Percentiles rank a stretch among this genome's conserved stretches.
Evolutionary conservation across 2,888 invertebrate genomes (phyloP).

Genomic region (Brachyptera putata): DNA sequence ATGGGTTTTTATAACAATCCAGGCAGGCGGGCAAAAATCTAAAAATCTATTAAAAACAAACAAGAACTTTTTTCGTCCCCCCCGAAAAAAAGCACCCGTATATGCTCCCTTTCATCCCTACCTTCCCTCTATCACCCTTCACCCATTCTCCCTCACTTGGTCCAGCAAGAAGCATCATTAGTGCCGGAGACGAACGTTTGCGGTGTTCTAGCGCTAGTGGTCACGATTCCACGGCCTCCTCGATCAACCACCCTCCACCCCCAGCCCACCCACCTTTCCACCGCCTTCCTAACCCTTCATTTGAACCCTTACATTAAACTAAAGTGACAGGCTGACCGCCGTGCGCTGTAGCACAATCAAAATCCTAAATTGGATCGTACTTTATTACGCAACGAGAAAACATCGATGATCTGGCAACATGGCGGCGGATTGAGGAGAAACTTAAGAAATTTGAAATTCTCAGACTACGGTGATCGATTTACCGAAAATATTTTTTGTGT

Average conservation of each 20-base stretch:
- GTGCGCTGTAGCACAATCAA: neutral
- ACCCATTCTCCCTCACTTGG: neutral
- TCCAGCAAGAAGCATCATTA: conserved; percentile 17
- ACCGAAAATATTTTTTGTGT: no score
- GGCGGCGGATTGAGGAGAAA: neutral
- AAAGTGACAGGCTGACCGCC: conserved; percentile 3
- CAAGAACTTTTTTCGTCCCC: neutral
- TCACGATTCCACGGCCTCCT: neutral
- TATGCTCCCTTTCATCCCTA: neutral
- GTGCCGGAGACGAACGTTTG: neutral
- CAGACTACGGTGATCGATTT: no score
- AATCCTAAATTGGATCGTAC: neutral
- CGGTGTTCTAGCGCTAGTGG: neutral
- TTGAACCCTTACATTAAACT: conserved; percentile 4
- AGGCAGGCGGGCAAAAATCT: no score
- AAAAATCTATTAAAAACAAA: neutral
- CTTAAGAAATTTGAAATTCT: no score
- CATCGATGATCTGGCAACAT: neutral
- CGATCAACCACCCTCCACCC: conserved; percentile 6
- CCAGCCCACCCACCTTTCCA: neutral
- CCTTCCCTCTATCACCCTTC: neutral
- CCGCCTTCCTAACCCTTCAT: conserved; percentile 3
- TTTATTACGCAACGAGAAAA: neutral
- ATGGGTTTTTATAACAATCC: no score
- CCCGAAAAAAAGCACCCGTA: no score